Evolutionary conservation across 1,140 invertebrate genomes (phyloP), one percentile per base, ranked within the genome.

Genomic region (Macrostomum lignano): DNA sequence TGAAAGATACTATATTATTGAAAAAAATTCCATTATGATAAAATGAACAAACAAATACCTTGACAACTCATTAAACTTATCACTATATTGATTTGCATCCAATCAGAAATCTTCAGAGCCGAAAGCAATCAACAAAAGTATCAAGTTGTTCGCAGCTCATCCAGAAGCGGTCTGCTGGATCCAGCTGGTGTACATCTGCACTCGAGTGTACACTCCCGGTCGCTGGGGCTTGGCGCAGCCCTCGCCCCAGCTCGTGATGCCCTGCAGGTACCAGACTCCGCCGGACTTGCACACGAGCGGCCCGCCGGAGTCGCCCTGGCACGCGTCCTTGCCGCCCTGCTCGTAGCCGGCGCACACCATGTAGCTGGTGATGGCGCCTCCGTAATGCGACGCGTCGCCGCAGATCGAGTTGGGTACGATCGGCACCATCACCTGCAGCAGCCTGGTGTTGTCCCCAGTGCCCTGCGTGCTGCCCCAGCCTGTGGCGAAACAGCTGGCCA

Each of bases 181-280:
- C 51, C 51, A 55, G 1, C 35, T 33, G 0, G 42, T 17, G 29
- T 45, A 51, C 14, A 40, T 36, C 0, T 47, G 41, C 1, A 55
- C 45, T 11, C 42, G 26, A 7, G 50, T 52, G 25, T 51, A 52
- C 2, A 50, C 50, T 5, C 41, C 47, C 2, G 50, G 51, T 11
- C 39, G 37, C 6, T 41, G 45, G 4, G 51, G 49, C 1, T 30
- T 34, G 4, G 26, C 26, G 17, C 26, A 28, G 9, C 14, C 26
- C 17, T 9, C 17, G 14, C 14, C 26, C 14, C 14, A 28, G 3
- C 14, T 15, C 7, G 17, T 17, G 9, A 28, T 9, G 14, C 26
- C 26, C 14, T 15, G 14, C 14, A 28, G 26, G 17, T 9, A 15
- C 26, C 26, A 28, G 9, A 7, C 17, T 3, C 17, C 9, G 9